Evolutionary conservation across 2,888 invertebrate species (phyloP).

Genomic region (Pediacus dermestoides): DNA sequence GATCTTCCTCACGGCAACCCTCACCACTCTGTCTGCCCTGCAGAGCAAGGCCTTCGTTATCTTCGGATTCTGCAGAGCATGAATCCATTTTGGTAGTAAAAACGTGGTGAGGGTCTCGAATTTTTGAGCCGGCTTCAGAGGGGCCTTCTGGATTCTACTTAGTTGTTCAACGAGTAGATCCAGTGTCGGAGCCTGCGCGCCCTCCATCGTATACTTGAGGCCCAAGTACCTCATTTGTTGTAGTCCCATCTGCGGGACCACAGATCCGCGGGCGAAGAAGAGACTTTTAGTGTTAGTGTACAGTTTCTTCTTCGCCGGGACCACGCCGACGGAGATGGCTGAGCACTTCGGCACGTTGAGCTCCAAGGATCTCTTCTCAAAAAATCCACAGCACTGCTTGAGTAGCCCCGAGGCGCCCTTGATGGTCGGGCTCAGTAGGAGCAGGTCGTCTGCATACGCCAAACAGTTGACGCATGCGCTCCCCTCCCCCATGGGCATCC

Average conservation of each 20-base stretch:
- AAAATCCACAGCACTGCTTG: slow-evolving; percentile 5
- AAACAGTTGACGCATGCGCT: neutral
- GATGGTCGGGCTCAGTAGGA: slow-evolving; percentile 1
- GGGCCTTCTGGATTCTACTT: neutral
- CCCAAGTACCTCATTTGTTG: slow-evolving; percentile 2
- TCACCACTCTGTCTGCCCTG: slow-evolving; percentile 8
- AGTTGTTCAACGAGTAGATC: neutral
- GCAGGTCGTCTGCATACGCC: slow-evolving; percentile 9
- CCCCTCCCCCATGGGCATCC: neutral
- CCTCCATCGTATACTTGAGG: neutral
- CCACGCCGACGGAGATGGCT: neutral
- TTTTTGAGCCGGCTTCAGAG: slow-evolving; percentile 7
- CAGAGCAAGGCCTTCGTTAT: slow-evolving; percentile 13
- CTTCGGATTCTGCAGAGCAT: slow-evolving; percentile 9
- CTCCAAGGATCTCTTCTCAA: neutral
- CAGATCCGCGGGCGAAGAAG: neutral
- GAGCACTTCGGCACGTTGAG: slow-evolving; percentile 5
- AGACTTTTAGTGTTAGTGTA: neutral
- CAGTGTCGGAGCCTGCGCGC: neutral
- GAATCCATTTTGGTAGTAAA: neutral
- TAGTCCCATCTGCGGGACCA: neutral
- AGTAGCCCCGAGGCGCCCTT: slow-evolving; percentile 7
- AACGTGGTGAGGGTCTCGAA: neutral
- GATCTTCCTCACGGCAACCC: slow-evolving; percentile 28
- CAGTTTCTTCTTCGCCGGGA: neutral